phyloP scores from a whole-genome alignment of 2,113 vertebrate species.

The Phasianus colchicus region DNA sequence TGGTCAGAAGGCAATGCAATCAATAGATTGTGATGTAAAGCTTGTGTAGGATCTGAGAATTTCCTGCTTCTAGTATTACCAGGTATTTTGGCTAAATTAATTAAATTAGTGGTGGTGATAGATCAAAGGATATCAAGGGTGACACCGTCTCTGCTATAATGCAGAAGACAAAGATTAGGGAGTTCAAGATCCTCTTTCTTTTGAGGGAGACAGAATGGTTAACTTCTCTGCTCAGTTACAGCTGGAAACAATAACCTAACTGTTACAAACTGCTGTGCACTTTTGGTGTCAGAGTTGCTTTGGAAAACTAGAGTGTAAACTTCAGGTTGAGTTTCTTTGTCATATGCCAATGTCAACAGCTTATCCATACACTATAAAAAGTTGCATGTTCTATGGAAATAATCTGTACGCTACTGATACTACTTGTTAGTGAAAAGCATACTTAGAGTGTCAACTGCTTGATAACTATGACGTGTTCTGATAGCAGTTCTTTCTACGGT shows the following conservation, averaged over 20 bases:
- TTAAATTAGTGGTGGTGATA: background rate
- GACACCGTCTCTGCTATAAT: background rate
- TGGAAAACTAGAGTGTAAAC: background rate
- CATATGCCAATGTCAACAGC: background rate
- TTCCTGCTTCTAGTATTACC: background rate
- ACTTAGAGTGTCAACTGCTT: background rate
- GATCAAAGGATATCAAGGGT: background rate
- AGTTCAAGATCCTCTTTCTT: background rate
- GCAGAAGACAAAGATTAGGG: background rate
- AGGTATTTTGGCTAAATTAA: background rate
- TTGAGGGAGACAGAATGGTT: background rate
- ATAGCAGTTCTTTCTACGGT: background rate
- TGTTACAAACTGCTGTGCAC: fast-evolving
- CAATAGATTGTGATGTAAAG: background rate
- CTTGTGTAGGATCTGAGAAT: background rate
- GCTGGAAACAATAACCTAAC: background rate
- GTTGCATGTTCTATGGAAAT: background rate
- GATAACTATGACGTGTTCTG: background rate
- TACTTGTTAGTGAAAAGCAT: background rate
- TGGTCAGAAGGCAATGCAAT: background rate
- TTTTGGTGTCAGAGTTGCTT: background rate
- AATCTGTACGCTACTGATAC: background rate
- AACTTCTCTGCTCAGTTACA: background rate
- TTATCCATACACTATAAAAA: background rate
- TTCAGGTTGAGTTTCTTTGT: background rate